These are phyloP conservation scores for Lamprotornis superbus DNA, from an alignment of 2,113 vertebrate genomes.

Conservation along the genomic window DNA sequence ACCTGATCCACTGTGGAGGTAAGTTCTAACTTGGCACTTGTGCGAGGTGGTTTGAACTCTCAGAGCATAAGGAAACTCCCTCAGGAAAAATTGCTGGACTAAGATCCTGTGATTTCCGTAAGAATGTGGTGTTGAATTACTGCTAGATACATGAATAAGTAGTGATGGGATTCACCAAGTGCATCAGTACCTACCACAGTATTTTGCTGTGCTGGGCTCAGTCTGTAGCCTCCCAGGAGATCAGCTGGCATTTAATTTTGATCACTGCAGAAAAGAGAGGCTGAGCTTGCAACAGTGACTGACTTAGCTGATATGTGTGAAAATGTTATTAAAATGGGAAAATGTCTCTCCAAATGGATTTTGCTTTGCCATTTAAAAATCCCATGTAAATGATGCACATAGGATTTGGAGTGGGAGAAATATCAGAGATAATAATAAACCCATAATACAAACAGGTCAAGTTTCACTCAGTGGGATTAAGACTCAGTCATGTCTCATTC, in stretches of 20 bases:
- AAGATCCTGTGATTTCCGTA: not conserved
- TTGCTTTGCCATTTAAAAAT: constrained; percentile 37
- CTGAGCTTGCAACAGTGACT: constrained; percentile 25
- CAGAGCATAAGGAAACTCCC: not conserved
- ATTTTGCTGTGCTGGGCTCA: constrained; percentile 9
- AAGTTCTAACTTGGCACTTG: not conserved
- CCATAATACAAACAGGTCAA: constrained; percentile 25
- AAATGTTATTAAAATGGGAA: constrained; percentile 51
- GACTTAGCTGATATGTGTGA: not conserved
- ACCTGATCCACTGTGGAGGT: not conserved
- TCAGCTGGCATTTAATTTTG: constrained; percentile 51
- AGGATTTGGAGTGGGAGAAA: constrained; percentile 41
- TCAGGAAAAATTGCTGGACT: not conserved
- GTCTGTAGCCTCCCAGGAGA: not conserved
- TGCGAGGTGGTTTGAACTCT: not conserved
- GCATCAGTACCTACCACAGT: not conserved
- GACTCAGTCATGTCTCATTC: constrained; percentile 39
- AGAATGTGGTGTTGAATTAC: not conserved
- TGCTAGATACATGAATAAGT: not conserved
- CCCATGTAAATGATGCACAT: constrained; percentile 34
- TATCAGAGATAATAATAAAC: constrained; percentile 46
- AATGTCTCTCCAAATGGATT: constrained; percentile 44
- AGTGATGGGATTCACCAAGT: not conserved
- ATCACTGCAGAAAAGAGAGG: constrained; percentile 24
- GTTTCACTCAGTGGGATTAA: constrained; percentile 42